phyloP scores from a whole-genome alignment of 2,797 vertebrate species.

The Pseudomugil gertrudae region DNA sequence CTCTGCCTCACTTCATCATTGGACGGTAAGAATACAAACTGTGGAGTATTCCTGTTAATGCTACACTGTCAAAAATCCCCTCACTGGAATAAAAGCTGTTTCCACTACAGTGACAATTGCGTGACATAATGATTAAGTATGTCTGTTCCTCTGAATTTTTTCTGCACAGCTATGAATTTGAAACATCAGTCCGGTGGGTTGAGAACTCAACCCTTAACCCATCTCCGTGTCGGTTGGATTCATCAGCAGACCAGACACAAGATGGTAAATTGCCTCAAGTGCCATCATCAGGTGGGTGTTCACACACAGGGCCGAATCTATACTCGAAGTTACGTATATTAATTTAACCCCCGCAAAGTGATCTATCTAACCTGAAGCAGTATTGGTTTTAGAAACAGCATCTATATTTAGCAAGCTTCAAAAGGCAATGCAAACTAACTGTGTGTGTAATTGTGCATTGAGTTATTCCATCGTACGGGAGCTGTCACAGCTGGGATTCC shows the following conservation, averaged over 20 bases:
- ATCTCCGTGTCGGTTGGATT: slow-evolving; percentile 82
- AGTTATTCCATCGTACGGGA: too few relatives aligned
- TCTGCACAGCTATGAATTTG: slow-evolving; percentile 86
- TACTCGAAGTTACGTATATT: too few relatives aligned
- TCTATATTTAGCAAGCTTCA: too few relatives aligned
- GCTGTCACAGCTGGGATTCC: too few relatives aligned
- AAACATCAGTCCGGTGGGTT: slow-evolving; percentile 82
- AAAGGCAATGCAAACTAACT: too few relatives aligned
- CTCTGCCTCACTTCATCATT: slow-evolving; percentile 83
- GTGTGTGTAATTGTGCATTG: too few relatives aligned
- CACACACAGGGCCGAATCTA: not conserved
- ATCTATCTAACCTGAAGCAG: too few relatives aligned
- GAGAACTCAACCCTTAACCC: slow-evolving; percentile 84
- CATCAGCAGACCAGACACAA: slow-evolving; percentile 43
- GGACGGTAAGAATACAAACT: slow-evolving; percentile 69
- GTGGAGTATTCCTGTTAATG: not conserved
- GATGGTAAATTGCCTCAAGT: slow-evolving; percentile 52
- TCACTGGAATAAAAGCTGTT: not conserved
- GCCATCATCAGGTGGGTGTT: slow-evolving; percentile 62
- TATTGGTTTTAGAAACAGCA: too few relatives aligned
- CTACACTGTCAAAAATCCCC: not conserved
- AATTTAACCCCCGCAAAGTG: too few relatives aligned
- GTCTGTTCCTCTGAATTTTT: slow-evolving; percentile 11
- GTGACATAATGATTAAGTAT: not conserved
- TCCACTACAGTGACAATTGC: not conserved